Base-by-base conservation (phyloP, 2,888 invertebrate genomes). In the Salticus scenicus region DNA sequence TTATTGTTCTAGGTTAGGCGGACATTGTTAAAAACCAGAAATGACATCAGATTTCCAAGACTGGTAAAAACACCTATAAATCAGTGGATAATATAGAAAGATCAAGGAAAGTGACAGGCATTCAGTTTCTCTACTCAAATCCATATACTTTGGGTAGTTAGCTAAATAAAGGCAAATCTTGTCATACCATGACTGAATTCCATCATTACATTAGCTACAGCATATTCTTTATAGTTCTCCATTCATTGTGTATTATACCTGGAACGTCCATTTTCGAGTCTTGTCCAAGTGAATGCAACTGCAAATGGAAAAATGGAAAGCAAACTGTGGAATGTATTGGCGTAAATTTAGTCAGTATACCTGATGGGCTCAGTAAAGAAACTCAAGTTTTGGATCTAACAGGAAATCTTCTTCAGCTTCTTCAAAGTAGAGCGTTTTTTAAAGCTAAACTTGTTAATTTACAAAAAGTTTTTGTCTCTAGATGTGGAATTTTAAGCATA, bases 251-350 rank as follows among this genome's bases (percentile, higher is more conserved):
- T 24, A 77, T 77, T 27, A 27, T 66, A 2, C 73, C 77, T 20
- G 67, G 31, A 51, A 63, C 71, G 64, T 83, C 83, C 5, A 41
- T 79, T 12, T 63, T 47, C 7, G 78, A 82, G 41, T 76, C 88
- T 47, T 89, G 89, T 20, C 66, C 81, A 20, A 83, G 76, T 33
- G 85, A 87, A n/a, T 89, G 89, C 69, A 81, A 79, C 33, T 89
- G 89, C 74, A 89, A 88, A 75, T 89, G 89, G 89, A 86, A 86
- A 66, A 83, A 81, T 66, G 89, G 89, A 14, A 89, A 89, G 51
- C 80, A 88, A 79, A 88, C 88, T 17, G 89, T 82, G 0, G 89
- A 89, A 70, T 89, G 89, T 42, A 63, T 73, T 31, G 81, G 85
- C n/a, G 87, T 79, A 10, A 74, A 82, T 24, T 79, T 88, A 41